Conservation (phyloP, 2,888 invertebrate species). For the Agrochola lychnidis region DNA sequence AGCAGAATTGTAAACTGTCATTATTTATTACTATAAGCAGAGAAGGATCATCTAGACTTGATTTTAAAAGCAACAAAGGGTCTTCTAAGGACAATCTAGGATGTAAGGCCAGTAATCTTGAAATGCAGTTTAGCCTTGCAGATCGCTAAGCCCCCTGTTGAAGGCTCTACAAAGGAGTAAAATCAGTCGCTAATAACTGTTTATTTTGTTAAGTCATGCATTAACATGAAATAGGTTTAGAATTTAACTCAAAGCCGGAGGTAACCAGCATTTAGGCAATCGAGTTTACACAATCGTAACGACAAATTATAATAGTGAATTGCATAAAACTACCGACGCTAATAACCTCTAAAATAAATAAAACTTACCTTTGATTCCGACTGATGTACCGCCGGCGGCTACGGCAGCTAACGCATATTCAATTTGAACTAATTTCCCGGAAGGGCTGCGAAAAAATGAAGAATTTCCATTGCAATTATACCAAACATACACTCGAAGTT, state of each 20-base stretch:
- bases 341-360: slow-evolving; percentile 70
- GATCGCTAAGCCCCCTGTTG: not conserved
- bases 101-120: too few relatives aligned
- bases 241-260: rapidly evolving
- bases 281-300: not conserved
- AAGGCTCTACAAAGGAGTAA: too few relatives aligned
- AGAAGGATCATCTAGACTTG: too few relatives aligned
- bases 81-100: not conserved
- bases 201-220: slow-evolving; percentile 31
- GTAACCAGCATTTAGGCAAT: not conserved
- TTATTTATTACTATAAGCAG: too few relatives aligned
- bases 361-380: slow-evolving; percentile 97
- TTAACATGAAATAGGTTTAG: not conserved
- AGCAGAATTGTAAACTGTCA: not conserved
- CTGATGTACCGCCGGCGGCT: slow-evolving; percentile 99
- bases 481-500: slow-evolving; percentile 50
- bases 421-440: slow-evolving; percentile 99
- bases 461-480: slow-evolving; percentile 54
- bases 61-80: not conserved
- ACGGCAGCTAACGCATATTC: slow-evolving; percentile 99
- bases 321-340: slow-evolving; percentile 40
- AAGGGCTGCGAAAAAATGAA: slow-evolving; percentile 94
- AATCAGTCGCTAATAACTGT: too few relatives aligned
- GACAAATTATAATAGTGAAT: slow-evolving; percentile 9
- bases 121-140: not conserved